Percentiles rank a stretch among this genome's conserved stretches.
Evolutionary conservation across 2,113 vertebrate genomes (phyloP).

Genomic region (Glaucidium brasilianum): DNA sequence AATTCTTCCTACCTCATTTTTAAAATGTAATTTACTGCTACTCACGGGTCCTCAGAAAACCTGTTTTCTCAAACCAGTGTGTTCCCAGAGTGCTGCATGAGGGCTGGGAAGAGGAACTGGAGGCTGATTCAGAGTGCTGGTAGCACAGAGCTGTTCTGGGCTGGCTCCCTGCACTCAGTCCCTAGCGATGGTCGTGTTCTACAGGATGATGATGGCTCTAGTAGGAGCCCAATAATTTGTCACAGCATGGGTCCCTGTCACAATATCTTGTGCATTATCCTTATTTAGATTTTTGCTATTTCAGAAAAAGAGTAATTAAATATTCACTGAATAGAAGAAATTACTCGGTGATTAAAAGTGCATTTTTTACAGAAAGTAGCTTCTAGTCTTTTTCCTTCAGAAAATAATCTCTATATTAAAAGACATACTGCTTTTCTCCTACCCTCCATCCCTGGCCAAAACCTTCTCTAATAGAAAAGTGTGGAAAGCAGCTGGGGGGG

Average conservation of each 20-base stretch:
- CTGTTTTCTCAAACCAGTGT: background rate
- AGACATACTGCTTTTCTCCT: background rate
- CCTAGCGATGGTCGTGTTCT: background rate
- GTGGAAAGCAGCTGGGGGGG: background rate
- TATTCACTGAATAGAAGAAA: background rate
- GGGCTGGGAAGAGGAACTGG: background rate
- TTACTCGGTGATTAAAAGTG: background rate
- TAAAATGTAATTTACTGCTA: background rate
- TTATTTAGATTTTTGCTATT: background rate
- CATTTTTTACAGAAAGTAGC: background rate
- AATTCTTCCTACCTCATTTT: background rate
- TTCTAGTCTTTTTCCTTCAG: background rate
- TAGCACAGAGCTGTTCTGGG: background rate
- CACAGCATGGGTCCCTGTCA: background rate
- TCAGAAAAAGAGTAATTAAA: background rate
- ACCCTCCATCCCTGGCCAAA: background rate
- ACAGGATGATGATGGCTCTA: background rate
- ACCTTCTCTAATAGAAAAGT: background rate
- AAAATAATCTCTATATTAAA: background rate
- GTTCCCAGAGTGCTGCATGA: background rate
- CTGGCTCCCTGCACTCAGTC: background rate
- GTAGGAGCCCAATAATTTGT: background rate
- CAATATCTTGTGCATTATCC: background rate
- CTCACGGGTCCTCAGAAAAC: background rate
- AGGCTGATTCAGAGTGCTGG: background rate